A percentile compares a stretch with the other conserved stretches of the same genome.
phyloP scores from a whole-genome alignment of 2,113 vertebrate species.

The Trematocara nigrifrons region DNA sequence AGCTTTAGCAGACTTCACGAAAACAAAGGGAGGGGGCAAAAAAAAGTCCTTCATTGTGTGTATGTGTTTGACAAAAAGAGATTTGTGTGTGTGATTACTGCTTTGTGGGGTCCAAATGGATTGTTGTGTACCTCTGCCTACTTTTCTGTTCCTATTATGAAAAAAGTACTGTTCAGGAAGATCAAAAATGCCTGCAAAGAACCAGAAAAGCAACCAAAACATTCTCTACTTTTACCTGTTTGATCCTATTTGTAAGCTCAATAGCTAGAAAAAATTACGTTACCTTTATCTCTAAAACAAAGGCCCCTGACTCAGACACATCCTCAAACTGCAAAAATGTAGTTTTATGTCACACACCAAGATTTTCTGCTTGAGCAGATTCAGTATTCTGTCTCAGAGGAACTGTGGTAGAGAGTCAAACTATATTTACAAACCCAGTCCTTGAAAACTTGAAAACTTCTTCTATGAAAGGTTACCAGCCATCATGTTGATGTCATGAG shows the following conservation, averaged over 20 bases:
- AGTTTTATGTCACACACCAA: background rate
- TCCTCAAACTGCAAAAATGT: background rate
- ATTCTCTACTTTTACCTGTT: background rate
- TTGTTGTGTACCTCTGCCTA: background rate
- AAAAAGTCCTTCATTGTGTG: background rate
- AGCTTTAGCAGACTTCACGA: background rate
- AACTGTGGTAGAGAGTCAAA: background rate
- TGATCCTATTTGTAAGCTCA: background rate
- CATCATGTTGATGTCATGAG: background rate
- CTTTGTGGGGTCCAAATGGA: background rate
- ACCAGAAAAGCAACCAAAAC: background rate
- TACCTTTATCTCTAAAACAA: background rate
- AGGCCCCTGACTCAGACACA: background rate
- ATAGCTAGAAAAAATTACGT: background rate
- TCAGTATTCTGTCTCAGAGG: background rate
- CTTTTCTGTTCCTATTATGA: background rate
- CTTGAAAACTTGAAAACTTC: background rate
- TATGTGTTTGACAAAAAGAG: background rate
- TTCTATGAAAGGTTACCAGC: background rate
- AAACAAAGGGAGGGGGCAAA: background rate
- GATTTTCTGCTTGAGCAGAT: background rate
- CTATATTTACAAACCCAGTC: background rate
- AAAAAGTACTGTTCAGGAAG: background rate
- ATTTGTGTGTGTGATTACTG: background rate
- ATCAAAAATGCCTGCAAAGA: background rate